phyloP scores from a whole-genome alignment of 1,140 invertebrate genomes.

The Acromyrmex charruanus region DNA sequence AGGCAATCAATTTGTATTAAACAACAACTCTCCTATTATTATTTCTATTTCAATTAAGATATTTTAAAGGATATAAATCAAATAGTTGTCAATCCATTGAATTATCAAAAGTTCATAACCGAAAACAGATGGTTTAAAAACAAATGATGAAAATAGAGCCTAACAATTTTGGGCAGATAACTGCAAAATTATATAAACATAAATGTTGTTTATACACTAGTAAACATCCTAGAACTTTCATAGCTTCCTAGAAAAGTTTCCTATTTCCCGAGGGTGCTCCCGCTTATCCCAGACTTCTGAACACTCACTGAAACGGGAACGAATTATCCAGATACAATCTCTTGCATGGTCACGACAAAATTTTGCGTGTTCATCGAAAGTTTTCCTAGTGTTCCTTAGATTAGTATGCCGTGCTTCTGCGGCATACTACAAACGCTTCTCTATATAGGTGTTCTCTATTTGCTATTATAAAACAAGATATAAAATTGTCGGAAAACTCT shows the following conservation, averaged over 20 bases:
- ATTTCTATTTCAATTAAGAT: not conserved
- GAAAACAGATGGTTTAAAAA: not conserved
- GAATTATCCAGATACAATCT: constrained; percentile 46
- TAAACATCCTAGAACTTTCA: constrained; percentile 21
- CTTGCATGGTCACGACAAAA: constrained; percentile 39
- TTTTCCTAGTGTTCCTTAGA: constrained; percentile 43
- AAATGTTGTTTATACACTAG: not conserved
- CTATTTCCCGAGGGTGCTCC: constrained; percentile 16
- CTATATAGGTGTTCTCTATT: not conserved
- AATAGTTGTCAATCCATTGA: not conserved
- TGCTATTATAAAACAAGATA: not conserved
- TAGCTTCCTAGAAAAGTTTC: constrained; percentile 34
- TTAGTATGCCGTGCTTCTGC: constrained; percentile 8
- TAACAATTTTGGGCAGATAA: constrained; percentile 1
- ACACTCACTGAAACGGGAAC: constrained; percentile 28
- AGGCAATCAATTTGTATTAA: no score
- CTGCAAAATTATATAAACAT: constrained; percentile 21
- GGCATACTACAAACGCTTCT: not conserved
- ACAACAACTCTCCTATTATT: no score
- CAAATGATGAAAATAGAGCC: not conserved
- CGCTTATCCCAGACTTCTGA: constrained; percentile 28
- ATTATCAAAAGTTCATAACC: not conserved
- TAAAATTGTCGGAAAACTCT: constrained; percentile 24
- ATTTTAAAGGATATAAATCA: not conserved
- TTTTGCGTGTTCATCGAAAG: constrained; percentile 58